Evolutionary conservation across 2,113 vertebrate species (phyloP), one percentile per base, ranked within the genome.

Genomic region (Varanus salvator): DNA sequence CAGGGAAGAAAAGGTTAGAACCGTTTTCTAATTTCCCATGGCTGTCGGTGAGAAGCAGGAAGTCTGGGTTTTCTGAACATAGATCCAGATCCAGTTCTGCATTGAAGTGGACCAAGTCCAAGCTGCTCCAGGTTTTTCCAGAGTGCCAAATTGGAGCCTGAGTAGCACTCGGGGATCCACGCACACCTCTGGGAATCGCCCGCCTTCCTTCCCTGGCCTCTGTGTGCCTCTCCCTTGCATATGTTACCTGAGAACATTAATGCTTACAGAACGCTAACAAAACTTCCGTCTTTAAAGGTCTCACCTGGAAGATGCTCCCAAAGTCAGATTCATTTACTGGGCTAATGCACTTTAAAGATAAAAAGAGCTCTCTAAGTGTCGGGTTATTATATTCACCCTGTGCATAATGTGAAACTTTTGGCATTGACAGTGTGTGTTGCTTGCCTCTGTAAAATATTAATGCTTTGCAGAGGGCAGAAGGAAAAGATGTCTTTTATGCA

Each of bases 401-500:
- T 87, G 83, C 81, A 50, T 50, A 91, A 91, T 80, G 77, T 71
- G 66, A 93, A 94, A 92, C 86, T 89, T 72, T 87, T 84, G 88
- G 88, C 93, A 75, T 86, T 93, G 88, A 87, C 81, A 94, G 27
- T 71, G 82, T 91, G 50, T 90, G 82, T 86, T 93, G 91, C 92
- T 93, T 80, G 93, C 81, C 81, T 87, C 76, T 83, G 90, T 94
- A 91, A 93, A 95, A 93, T 92, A 89, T 87, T 90, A 86, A 95
- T 57, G 85, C 80, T 68, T 91, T 90, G 3, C 21, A 89, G 85
- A 84, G 93, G 87, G 88, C 93, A 80, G 23, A 29, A 38, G 92
- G 72, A 90, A 81, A 90, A 54, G 57, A 90, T 93, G 71, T 74
- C 85, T 90, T 87, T 91, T 1, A 0, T 88, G 77, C 86, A 66